Base-by-base conservation (phyloP, 2,113 vertebrate species). In the Xiphias gladius region DNA sequence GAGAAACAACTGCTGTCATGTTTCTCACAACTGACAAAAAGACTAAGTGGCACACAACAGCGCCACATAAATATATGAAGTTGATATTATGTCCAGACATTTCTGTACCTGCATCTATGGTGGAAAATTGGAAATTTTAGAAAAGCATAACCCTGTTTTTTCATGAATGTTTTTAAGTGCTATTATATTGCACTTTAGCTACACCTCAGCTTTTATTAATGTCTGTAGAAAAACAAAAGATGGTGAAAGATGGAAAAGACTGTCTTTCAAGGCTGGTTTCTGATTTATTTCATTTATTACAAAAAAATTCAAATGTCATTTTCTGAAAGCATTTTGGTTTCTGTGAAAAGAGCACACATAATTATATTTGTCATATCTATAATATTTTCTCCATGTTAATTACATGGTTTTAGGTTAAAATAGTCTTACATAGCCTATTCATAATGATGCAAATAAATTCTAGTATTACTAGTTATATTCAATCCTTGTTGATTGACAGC, bases 21-120 rank as follows among this genome's bases (percentile, higher is more conserved):
- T 90, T 95, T 94, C 94, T 95, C 94, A 95, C 91, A 92, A 70
- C 65, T 24, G 58, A 75, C 39, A 61, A 26, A 72, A 58, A 75
- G 32, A 52, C 58, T 66, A 79, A 67, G 68, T 62, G 76, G 22
- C 41, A 72, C 67, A 81, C 30, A 80, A 11, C 43, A 50, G 28
- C 84, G 58, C 35, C 22, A 35, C 16, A 17, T 4, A 20, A 41
- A 86, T 19, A 66, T 46, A 55, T 61, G 50, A 26, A 63, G 10
- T 14, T 83, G 5, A 63, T 41, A 55, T 50, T 24, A 58, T 57
- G 62, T 62, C 17, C 16, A 37, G 24, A 61, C 20, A 13, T 4
- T 24, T 20, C 2, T 35, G 26, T 59, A 75, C 35, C 39, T 79
- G 65, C 55, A n/a, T 71, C 35, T 24, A 9, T 22, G 20, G 8